These are phyloP conservation scores for Polypedilum vanderplanki DNA, from an alignment of 1,140 invertebrate species.

Conservation along the genomic window DNA sequence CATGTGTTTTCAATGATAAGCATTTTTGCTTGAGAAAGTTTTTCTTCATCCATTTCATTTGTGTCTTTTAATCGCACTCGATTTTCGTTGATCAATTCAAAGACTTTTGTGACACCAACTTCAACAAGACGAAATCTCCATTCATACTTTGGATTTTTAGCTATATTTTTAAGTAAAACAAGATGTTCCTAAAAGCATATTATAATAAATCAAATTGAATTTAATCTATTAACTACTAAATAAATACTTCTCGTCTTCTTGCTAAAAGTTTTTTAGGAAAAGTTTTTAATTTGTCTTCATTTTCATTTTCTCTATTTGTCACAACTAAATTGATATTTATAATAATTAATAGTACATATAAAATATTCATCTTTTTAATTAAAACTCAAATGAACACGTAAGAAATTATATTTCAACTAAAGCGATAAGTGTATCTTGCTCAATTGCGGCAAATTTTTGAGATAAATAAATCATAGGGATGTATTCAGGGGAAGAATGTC, in stretches of 20 bases:
- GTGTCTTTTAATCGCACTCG: background rate
- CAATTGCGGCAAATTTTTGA: too few species aligned
- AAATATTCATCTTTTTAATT: background rate
- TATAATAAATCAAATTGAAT: too few species aligned
- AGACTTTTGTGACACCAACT: background rate
- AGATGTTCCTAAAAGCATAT: background rate
- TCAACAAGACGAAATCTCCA: background rate
- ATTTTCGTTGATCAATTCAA: background rate
- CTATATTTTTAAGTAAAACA: background rate
- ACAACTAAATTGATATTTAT: background rate
- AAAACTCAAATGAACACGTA: background rate
- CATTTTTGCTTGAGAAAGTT: conserved; percentile 29
- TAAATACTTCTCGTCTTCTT: background rate
- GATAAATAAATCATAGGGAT: too few species aligned
- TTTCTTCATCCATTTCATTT: background rate
- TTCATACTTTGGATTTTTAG: conserved; percentile 17
- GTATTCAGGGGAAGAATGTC: too few species aligned
- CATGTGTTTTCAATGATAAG: conserved; percentile 31
- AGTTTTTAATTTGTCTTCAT: background rate
- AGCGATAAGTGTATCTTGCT: too few species aligned
- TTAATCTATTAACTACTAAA: too few species aligned
- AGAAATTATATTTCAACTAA: background rate
- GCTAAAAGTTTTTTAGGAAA: background rate
- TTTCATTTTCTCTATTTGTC: background rate
- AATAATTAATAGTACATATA: too few species aligned